Conservation (phyloP, 2,797 vertebrate genomes). For the Dendrocincla tyrannina region DNA sequence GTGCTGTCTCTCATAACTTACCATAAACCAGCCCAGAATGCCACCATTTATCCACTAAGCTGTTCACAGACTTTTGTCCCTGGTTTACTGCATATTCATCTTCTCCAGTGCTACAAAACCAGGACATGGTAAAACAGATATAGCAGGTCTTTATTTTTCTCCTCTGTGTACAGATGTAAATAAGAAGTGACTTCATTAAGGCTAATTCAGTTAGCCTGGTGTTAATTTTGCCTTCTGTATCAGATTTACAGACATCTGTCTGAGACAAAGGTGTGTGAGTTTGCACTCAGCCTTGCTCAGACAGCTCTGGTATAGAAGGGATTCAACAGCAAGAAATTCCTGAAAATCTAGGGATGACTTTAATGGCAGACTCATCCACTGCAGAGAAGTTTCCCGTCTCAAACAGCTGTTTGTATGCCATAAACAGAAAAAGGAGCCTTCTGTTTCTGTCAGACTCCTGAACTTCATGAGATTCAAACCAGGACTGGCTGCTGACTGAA, state of each 20-base stretch:
- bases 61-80: not conserved
- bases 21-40: not conserved
- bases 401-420: not conserved
- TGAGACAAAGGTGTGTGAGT: not conserved
- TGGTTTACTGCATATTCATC: not conserved
- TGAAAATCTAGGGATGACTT: not conserved
- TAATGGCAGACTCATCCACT: not conserved
- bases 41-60: not conserved
- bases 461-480: conserved; percentile 9
- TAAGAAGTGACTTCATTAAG: not conserved
- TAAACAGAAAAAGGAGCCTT: conserved; percentile 18
- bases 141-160: not conserved
- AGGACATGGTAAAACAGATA: not conserved
- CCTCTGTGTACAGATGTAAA: not conserved
- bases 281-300: not conserved
- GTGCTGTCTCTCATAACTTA: not conserved
- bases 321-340: not conserved
- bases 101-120: not conserved
- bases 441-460: not conserved
- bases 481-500: not conserved
- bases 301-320: not conserved
- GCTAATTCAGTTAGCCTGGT: not conserved
- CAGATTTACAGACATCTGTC: not conserved
- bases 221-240: not conserved
- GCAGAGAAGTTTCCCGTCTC: not conserved